phyloP scores from a whole-genome alignment of 2,888 invertebrate genomes.

The Scaptomyza parva region DNA sequence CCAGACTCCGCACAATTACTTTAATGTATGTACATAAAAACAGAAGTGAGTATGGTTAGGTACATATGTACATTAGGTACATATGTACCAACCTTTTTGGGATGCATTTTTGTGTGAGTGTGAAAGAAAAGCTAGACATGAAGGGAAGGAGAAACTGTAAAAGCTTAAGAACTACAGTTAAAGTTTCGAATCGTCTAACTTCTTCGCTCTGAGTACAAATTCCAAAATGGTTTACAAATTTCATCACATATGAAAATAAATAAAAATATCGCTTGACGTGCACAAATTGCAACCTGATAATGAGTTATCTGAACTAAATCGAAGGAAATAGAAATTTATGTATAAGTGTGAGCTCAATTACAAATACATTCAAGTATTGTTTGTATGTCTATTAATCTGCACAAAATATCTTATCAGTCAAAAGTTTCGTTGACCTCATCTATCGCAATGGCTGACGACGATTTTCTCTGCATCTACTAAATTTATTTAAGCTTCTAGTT shows the following conservation, averaged over 20 bases:
- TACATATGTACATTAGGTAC: neutral
- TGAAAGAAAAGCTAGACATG: too few species aligned
- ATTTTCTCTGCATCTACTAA: constrained; percentile 36
- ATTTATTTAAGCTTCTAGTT: constrained; percentile 6
- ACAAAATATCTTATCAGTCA: constrained; percentile 55
- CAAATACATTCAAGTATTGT: constrained; percentile 6
- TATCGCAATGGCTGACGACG: constrained; percentile 23
- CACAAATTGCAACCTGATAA: constrained; percentile 6
- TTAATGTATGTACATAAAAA: constrained; percentile 9
- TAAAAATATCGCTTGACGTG: neutral
- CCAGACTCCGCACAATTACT: constrained; percentile 19
- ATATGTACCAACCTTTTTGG: neutral
- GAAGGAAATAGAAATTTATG: constrained; percentile 11
- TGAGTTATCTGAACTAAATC: constrained; percentile 16
- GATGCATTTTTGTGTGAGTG: neutral
- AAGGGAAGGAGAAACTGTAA: neutral
- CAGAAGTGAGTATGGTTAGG: constrained; percentile 2
- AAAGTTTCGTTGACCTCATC: constrained; percentile 64
- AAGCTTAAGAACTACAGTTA: neutral
- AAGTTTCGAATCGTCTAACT: neutral
- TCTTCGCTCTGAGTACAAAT: neutral
- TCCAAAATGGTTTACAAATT: neutral
- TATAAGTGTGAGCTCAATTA: constrained; percentile 14
- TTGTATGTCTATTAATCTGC: constrained; percentile 49
- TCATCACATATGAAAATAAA: constrained; percentile 10